Base-by-base conservation (phyloP, 2,888 invertebrate species). In the Rotaria sp. region DNA sequence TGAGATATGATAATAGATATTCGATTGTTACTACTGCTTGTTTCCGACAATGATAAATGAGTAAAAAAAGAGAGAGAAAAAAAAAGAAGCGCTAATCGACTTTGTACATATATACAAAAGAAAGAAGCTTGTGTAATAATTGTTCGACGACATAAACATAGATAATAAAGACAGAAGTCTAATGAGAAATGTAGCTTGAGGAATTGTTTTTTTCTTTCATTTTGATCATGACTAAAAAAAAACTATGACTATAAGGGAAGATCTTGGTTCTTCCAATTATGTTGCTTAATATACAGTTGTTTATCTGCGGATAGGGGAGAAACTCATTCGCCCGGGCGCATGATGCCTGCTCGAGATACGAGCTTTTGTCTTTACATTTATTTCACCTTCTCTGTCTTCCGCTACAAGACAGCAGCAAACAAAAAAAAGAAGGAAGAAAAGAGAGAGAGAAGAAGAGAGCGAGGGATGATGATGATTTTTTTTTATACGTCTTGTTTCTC, bases 1-100 rank as follows among this genome's bases (percentile, higher is more conserved):
- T 80, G 80, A 80, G 80, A 80, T 80, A 80, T 80, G 80, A 80
- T 80, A 80, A 80, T 80, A 80, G 80, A 80, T 80, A 80, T 80
- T 80, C 80, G 24, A 80, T 80, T 80, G 80, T 45, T 80, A 45
- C 45, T 80, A n/a, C 45, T 80, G 26, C 80, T 45, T 80, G 80
- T 80, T 80, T 26, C 41, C 80, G 80, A 80, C 67, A 67, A 80
- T 80, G 80, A 80, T 80, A 80, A 80, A 80, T 80, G 80, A 80
- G 67, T 80, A 80, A 80, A 45, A 41, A 24, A 80, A 11, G 45
- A 80, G 15, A 80, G 45, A 45, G 15, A 80, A n/a, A 45, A 13
- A 50, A 45, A 45, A 80, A 80, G 80, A 45, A 80, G 80, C 41
- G 80, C 67, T 67, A 67, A 67, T 67, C 67, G 67, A 67, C 35